Evolutionary conservation across 2,888 invertebrate genomes (phyloP).

Genomic region (Pharmacophagus antenor): DNA sequence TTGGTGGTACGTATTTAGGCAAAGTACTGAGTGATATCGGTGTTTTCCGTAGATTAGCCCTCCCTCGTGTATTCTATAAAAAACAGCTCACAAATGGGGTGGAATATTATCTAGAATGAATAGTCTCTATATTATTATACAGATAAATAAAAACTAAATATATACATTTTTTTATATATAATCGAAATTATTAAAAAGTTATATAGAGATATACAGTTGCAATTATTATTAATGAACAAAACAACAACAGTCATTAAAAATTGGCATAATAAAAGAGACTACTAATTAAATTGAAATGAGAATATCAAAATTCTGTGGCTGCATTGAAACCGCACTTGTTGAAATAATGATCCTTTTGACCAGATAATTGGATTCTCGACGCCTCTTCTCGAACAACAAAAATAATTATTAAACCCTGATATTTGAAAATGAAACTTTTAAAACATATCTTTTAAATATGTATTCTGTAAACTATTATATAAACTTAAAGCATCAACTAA

Average conservation of each 20-base stretch:
- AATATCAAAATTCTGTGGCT: conserved; percentile 9
- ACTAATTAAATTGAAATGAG: conserved; percentile 9
- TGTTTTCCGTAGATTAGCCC: too few relatives aligned
- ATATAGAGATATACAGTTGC: not conserved
- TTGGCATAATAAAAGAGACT: not conserved
- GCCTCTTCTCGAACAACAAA: conserved; percentile 16
- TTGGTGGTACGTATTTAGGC: too few relatives aligned
- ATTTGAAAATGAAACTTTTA: conserved; percentile 2
- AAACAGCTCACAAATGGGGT: too few relatives aligned
- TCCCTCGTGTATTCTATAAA: too few relatives aligned
- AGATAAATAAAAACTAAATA: not conserved
- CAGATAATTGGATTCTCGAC: conserved; percentile 23
- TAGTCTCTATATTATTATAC: too few relatives aligned
- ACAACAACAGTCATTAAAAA: not conserved
- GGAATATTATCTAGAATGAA: too few relatives aligned
- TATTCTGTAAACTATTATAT: too few relatives aligned
- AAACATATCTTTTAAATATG: too few relatives aligned
- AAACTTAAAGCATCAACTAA: not conserved
- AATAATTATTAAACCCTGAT: conserved; percentile 13
- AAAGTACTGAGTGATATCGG: too few relatives aligned
- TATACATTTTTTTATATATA: too few relatives aligned
- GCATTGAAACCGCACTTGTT: conserved; percentile 17
- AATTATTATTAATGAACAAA: not conserved
- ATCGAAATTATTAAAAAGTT: not conserved
- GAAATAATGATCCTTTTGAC: conserved; percentile 22